Evolutionary conservation across 2,888 invertebrate species (phyloP), one percentile per base, ranked within the genome.

Genomic region (Diachrysia chrysitis): DNA sequence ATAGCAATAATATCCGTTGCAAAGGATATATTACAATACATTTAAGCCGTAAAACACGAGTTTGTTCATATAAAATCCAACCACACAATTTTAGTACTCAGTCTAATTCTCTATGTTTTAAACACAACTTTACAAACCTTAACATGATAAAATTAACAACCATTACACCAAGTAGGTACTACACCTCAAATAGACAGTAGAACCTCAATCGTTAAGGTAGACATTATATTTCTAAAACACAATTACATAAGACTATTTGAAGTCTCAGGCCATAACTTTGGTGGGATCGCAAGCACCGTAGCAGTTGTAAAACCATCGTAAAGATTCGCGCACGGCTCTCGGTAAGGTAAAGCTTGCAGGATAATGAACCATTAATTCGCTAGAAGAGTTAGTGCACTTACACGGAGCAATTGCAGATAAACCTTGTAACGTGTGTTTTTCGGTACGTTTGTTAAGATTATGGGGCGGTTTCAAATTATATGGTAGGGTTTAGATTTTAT

Each of bases 361-460:
- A 60, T 82, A 82, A 82, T 82, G 84, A 82, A 82, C 82, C 82
- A 83, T 82, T 82, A 73, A 79, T 82, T 73, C 65, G 60, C 60
- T 62, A 0, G 62, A 68, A 78, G 81, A 81, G 83, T 83, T 81
- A 83, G 71, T 74, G 81, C 74, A 72, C 70, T 76, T 76, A 70
- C 76, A 56, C 57, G 37, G 81, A 71, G 51, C 73, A 69, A 67
- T 79, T 79, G 79, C 48, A 79, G 68, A 76, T 78, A 67, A 66
- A 71, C 51, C 63, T 54, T 14, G 62, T 56, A 37, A 48, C 61
- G 53, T 74, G 66, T 76, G 61, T 78, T 78, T 74, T 69, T 79
- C 61, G 70, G 53, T 58, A 23, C 75, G 69, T 78, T 78, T 67
- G 74, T 54, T 63, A 46, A 9, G 17, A 9, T 51, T 51, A 51